A percentile compares a stretch with the other conserved stretches of the same genome.
Conservation (phyloP, 2,113 vertebrate species). For the Ictalurus punctatus region DNA sequence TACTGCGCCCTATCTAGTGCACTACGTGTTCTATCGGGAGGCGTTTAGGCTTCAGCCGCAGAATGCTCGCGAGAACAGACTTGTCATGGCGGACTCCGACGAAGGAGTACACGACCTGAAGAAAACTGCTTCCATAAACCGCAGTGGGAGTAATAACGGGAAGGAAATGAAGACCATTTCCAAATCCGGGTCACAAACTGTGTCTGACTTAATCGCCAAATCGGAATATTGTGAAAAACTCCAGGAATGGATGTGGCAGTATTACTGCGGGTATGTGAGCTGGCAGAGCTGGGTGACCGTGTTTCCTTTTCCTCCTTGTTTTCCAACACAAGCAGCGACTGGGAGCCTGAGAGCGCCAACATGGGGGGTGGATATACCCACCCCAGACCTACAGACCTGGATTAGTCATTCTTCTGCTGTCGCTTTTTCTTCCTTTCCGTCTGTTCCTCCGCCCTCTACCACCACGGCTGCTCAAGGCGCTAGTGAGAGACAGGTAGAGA, state of each 20-base stretch:
- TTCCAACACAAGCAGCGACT: constrained; percentile 50
- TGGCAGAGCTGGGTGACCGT: constrained; percentile 82
- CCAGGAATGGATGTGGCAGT: constrained; percentile 95
- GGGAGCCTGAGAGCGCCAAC: constrained; percentile 42
- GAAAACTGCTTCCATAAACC: constrained; percentile 32
- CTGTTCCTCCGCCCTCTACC: constrained; percentile 40
- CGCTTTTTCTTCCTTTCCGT: constrained; percentile 53
- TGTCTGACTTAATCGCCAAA: constrained; percentile 55
- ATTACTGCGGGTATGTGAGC: constrained; percentile 83
- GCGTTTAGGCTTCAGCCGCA: background rate
- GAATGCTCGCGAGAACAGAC: background rate
- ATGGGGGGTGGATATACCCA: constrained; percentile 49
- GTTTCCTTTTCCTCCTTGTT: constrained; percentile 66
- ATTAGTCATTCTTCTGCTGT: constrained; percentile 53
- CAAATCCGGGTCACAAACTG: background rate
- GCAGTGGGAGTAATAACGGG: constrained; percentile 29
- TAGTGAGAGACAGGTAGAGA: constrained; percentile 45
- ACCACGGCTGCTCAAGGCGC: constrained; percentile 28
- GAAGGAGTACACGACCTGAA: constrained; percentile 61
- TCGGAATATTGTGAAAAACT: constrained; percentile 86
- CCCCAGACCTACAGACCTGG: constrained; percentile 58
- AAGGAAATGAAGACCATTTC: background rate
- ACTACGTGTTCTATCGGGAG: background rate
- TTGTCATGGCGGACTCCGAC: constrained; percentile 70
- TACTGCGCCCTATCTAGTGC: background rate